Base-by-base conservation (phyloP, 1,140 invertebrate species). In the Mesaphorura yosii region DNA sequence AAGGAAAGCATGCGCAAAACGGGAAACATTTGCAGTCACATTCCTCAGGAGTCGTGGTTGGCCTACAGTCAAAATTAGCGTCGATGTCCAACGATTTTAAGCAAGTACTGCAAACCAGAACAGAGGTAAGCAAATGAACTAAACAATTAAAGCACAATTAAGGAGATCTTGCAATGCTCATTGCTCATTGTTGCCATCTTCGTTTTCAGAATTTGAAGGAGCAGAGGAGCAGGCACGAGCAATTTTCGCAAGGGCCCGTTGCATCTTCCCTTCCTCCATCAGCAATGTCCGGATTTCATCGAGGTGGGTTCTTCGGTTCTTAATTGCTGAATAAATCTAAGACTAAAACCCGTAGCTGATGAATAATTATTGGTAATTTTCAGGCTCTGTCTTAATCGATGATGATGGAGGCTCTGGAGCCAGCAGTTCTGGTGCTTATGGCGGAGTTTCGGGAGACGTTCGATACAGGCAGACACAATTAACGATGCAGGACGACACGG, bases 71-170 rank as follows among this genome's bases (percentile, higher is more conserved):
- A 7, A 90, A 95, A 70, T 72, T 98, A 58, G 94, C 92, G 22
- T 83, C 81, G 57, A 96, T 98, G 84, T 95, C 92, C 7, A 92
- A 85, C 63, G 86, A 94, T 68, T 98, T 98, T 66, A 94, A 97
- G 73, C 84, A 84, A 72, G 86, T 92, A 39, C 72, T 93, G 26
- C 87, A 92, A 78, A 83, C 90, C 19, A 73, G 89, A 66, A 86
- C 83, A n/a, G 82, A 87, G 71, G 82, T 84, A 68, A 64, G 67
- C 64, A 1, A 53, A 26, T 38, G 41, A 29, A 48, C n/a, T n/a
- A n/a, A n/a, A n/a, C n/a, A n/a, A n/a, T n/a, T n/a, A n/a, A n/a
- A n/a, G n/a, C n/a, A n/a, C n/a, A n/a, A n/a, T n/a, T n/a, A n/a
- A n/a, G n/a, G n/a, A n/a, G n/a, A n/a, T n/a, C n/a, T n/a, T n/a